These are phyloP conservation scores for Melitaea athalia DNA, from an alignment of 2,888 invertebrate genomes.

Conservation along the genomic window DNA sequence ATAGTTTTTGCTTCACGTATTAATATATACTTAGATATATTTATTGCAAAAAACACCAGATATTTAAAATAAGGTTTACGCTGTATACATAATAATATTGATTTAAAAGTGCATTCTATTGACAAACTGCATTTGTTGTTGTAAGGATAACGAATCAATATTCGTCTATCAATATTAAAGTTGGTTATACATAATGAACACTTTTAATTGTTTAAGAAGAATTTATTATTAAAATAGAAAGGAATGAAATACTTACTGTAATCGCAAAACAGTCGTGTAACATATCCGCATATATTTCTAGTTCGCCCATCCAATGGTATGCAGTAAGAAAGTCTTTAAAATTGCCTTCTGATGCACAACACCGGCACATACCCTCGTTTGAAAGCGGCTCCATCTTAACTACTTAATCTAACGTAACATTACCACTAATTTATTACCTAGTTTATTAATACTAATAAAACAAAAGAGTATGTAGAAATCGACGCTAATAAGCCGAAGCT, in stretches of 20 bases:
- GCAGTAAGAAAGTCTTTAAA: slow-evolving; percentile 68
- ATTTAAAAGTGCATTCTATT: too few species aligned
- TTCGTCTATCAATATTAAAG: neutral
- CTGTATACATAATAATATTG: too few species aligned
- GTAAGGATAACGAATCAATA: too few species aligned
- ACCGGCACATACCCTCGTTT: slow-evolving; percentile 68
- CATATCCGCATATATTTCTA: slow-evolving; percentile 74
- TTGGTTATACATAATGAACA: neutral
- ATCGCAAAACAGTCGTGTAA: slow-evolving; percentile 72
- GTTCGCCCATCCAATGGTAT: slow-evolving; percentile 74
- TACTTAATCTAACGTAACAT: slow-evolving; percentile 48
- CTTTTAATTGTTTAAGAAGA: neutral
- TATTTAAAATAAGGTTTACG: too few species aligned
- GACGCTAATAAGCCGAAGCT: slow-evolving; percentile 50
- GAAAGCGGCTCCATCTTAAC: slow-evolving; percentile 60
- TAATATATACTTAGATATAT: too few species aligned
- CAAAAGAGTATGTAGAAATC: slow-evolving; percentile 45
- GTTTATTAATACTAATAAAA: slow-evolving; percentile 35
- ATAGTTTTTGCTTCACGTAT: too few species aligned
- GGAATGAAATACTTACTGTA: slow-evolving; percentile 55
- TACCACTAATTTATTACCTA: slow-evolving; percentile 45
- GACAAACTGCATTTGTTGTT: too few species aligned
- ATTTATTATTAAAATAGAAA: neutral
- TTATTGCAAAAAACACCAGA: too few species aligned
- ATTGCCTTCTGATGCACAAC: slow-evolving; percentile 72